Percentiles rank a stretch among this genome's conserved stretches.
These are phyloP conservation scores for Syrphus vitripennis DNA, from an alignment of 2,888 invertebrate genomes.

Conservation along the genomic window DNA sequence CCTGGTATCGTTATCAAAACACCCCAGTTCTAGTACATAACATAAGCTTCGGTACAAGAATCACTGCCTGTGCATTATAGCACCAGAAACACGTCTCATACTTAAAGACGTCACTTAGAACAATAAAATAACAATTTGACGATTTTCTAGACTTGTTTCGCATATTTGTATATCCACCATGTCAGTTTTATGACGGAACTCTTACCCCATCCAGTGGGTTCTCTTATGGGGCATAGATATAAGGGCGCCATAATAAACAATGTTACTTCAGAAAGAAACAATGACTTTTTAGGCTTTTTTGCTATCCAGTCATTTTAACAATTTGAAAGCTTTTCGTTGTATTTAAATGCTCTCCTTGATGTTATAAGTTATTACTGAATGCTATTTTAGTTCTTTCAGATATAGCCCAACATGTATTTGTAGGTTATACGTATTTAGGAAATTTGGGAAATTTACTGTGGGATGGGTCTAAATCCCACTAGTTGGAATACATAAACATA, in stretches of 20 bases:
- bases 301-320: slow-evolving; percentile 49
- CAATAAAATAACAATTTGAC: slow-evolving; percentile 66
- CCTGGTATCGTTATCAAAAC: neutral
- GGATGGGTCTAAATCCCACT: too few relatives aligned
- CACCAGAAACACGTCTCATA: slow-evolving; percentile 15
- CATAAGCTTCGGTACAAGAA: slow-evolving; percentile 24
- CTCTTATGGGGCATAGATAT: neutral
- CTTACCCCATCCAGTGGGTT: slow-evolving; percentile 33
- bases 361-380: neutral
- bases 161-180: slow-evolving; percentile 25
- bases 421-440: neutral
- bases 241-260: slow-evolving; percentile 41
- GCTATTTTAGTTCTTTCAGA: neutral
- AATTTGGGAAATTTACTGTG: slow-evolving; percentile 4
- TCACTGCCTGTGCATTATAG: slow-evolving; percentile 42
- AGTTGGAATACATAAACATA: neutral
- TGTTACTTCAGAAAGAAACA: slow-evolving; percentile 18
- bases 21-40: slow-evolving; percentile 11
- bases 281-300: neutral
- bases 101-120: slow-evolving; percentile 58
- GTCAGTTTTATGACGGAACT: slow-evolving; percentile 33
- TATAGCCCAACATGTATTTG: neutral
- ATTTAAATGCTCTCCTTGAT: slow-evolving; percentile 41
- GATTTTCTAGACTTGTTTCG: slow-evolving; percentile 35
- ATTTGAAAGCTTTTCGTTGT: slow-evolving; percentile 73